Percentiles rank a stretch among this genome's conserved stretches.
Conservation (phyloP, 35 echinoderm and acorn worm genomes). For the Anneissia japonica region DNA sequence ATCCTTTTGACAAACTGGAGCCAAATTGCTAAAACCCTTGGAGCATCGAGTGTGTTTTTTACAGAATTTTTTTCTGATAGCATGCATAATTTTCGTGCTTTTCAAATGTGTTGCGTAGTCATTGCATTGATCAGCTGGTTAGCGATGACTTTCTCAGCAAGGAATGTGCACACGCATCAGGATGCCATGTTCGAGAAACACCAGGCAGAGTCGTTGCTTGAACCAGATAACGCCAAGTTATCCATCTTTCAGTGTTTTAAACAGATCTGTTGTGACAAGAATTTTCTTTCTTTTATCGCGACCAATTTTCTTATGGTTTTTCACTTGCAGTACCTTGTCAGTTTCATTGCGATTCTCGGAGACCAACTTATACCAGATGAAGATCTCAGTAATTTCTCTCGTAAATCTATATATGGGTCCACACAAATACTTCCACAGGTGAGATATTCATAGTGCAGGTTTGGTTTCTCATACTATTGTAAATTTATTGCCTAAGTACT, state of each 20-base stretch:
- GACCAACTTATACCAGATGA: slow-evolving; percentile 62
- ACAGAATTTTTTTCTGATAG: slow-evolving; percentile 63
- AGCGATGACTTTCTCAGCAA: slow-evolving; percentile 66
- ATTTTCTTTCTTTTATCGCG: slow-evolving; percentile 71
- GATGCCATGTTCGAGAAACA: neutral
- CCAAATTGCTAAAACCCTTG: slow-evolving; percentile 64
- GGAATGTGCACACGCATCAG: slow-evolving; percentile 44
- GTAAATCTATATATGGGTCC: slow-evolving; percentile 68
- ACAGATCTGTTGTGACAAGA: slow-evolving; percentile 57
- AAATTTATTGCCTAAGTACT: too few relatives aligned
- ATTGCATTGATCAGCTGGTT: slow-evolving; percentile 71
- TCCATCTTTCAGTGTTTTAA: slow-evolving; percentile 33
- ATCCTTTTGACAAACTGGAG: slow-evolving; percentile 55
- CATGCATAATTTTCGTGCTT: slow-evolving; percentile 65
- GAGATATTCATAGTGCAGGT: slow-evolving; percentile 3
- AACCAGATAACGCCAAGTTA: neutral
- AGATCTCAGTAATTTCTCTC: slow-evolving; percentile 33
- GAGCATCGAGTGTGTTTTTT: slow-evolving; percentile 38
- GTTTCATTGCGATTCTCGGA: slow-evolving; percentile 77
- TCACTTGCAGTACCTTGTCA: slow-evolving; percentile 57
- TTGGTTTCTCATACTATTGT: neutral
- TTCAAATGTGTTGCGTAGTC: slow-evolving; percentile 68
- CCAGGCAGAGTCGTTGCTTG: neutral
- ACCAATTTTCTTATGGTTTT: slow-evolving; percentile 83
- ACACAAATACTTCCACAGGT: slow-evolving; percentile 79